Evolutionary conservation across 2,888 invertebrate species (phyloP).

Genomic region (Strigamia crassipes): DNA sequence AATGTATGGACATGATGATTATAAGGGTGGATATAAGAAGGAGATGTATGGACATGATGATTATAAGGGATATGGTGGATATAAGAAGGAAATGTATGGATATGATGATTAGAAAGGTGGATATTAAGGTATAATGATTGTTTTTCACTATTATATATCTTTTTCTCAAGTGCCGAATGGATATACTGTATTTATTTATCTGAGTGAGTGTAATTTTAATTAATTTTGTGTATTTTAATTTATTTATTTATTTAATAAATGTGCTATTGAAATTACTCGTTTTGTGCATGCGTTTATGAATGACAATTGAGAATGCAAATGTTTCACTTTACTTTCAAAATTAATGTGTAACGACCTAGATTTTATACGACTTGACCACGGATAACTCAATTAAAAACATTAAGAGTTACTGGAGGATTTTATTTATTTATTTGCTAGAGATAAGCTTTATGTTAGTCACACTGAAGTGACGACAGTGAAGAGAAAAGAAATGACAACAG

Average conservation of each 20-base stretch:
- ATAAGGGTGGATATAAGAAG: too few species aligned
- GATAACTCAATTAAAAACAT: not conserved
- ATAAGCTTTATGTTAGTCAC: not conserved
- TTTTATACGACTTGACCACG: not conserved
- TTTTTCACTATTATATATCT: not conserved
- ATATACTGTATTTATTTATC: not conserved
- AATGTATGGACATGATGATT: too few species aligned
- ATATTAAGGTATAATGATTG: too few species aligned
- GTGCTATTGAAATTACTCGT: not conserved
- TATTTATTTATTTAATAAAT: conserved; percentile 5
- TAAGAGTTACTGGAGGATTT: not conserved
- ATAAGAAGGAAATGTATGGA: too few species aligned
- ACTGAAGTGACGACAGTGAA: not conserved
- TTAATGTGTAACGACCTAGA: not conserved
- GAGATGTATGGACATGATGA: too few species aligned
- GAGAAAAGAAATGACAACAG: not conserved
- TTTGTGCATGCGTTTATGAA: not conserved
- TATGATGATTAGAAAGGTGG: too few species aligned
- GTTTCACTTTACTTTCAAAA: not conserved
- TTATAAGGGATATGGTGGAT: too few species aligned
- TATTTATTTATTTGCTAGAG: not conserved
- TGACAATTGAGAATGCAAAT: too few species aligned
- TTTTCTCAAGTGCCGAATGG: not conserved
- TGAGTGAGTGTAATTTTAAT: not conserved
- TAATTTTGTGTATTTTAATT: not conserved